Evolutionary conservation across 2,797 vertebrate genomes (phyloP), one percentile per base, ranked within the genome.

Genomic region (Aythya fuligula): DNA sequence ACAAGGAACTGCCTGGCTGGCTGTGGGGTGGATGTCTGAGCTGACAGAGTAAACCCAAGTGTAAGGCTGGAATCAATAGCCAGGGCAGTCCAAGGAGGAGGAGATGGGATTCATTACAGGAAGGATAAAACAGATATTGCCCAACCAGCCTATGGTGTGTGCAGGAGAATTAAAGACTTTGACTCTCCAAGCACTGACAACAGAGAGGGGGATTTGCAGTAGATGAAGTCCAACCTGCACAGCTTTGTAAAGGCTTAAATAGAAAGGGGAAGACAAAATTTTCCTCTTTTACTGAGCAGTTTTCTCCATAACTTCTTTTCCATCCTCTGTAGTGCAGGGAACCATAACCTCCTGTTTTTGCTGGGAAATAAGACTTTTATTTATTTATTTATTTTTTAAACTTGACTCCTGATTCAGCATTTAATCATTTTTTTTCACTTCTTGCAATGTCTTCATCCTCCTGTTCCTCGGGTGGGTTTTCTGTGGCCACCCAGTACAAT

Each of bases 41-140:
- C 97, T 32, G 30, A 87, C 85, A 77, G 95, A 96, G 93, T 83
- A 94, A 96, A 96, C 79, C 75, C 47, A 89, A 78, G 91, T 90
- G 95, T 97, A 89, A 93, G 96, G 93, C 81, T 78, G 88, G 90
- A 96, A 98, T 97, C 97, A 67, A 94, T 93, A 93, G 84, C 85
- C 57, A 67, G 91, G 65, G 70, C 94, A 87, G 86, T 58, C 41
- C 9, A 7, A 57, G 92, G 91, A 85, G 92, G 91, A 85, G 87
- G 93, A 95, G 95, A 82, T 89, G 80, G 94, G 94, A 95, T 96
- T 97, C 96, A 89, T 95, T 94, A 88, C 28, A 43, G 89, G 61
- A 86, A 95, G 93, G 90, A 95, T 95, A 95, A 90, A 96, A 93
- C 90, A 91, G 95, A 87, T 82, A 91, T 95, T 73, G 77, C 87